Evolutionary conservation across 1,140 invertebrate genomes (phyloP), one percentile per base, ranked within the genome.

Genomic region (Rhagoletis zephyria): DNA sequence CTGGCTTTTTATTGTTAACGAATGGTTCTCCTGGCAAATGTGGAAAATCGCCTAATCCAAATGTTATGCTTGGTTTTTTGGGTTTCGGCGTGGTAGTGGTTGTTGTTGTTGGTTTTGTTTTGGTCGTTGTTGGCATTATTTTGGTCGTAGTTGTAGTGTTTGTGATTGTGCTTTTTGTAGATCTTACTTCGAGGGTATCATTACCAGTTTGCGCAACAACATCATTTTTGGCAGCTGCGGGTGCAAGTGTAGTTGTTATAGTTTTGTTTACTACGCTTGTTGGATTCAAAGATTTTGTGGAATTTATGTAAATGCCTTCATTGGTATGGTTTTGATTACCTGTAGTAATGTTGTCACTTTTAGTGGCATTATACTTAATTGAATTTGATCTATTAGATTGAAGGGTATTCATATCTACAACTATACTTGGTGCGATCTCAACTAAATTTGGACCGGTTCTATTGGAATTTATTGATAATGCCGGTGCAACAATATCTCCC

Each of bases 51-150:
- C 64, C 88, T 81, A 89, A 87, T 63, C 92, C 89, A 12, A 67
- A 87, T 0, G 89, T 89, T 2, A 90, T 85, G 4, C 45, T 87
- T 0, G 92, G 92, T 86, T 93, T 93, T 12, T 88, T 90, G 16
- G 90, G 90, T 88, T 90, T 89, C 87, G 90, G 63, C 87, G 89
- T 87, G 87, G 88, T 90, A 45, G 90, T 90, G 5, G 90, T 90
- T 1, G 90, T 89, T 1, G 90, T 90, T 1, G 89, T 91, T 0
- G 89, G 30, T 30, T 30, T 30, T 30, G 30, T 30, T 30, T 30
- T 90, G 0, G 86, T 89, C 0, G 88, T 90, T 0, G 88, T 90
- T 4, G 88, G 30, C 30, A 30, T 30, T 30, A 30, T 30, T 30
- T 30, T 89, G 0, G 88, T 88, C 0, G 88, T 85, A 1, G 89